Evolutionary conservation across 2,113 vertebrate species (phyloP), one percentile per base, ranked within the genome.

Genomic region (Upupa epops): DNA sequence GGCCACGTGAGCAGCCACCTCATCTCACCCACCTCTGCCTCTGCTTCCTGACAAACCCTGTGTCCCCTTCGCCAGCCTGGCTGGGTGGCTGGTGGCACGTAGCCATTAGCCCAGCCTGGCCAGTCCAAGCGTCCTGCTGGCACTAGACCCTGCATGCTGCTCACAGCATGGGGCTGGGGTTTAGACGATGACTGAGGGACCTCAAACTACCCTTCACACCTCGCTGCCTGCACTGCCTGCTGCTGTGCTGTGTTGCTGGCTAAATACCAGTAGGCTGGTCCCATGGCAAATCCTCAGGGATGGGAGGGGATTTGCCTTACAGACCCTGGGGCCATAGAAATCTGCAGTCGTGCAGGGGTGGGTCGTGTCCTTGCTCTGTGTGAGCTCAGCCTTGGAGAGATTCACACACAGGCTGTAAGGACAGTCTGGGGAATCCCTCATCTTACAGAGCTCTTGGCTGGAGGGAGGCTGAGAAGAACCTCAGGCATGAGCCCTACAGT

Each of bases 351-450:
- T 6, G 51, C 73, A 66, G 52, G 78, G 74, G 13, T 11, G 48
- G 17, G 5, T 37, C 8, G 13, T 5, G 55, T 17, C 1, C 29
- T 36, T 3, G 0, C 0, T 0, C 1, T 8, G 17, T 2, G 49
- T 0, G 0, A 21, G 36, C 34, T 56, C 54, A 63, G 42, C n/a
- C 52, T n/a, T 17, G 40, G 36, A 69, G 73, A 37, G 59, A 18
- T 34, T 60, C 26, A 65, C 40, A 5, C 7, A 1, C 25, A 10
- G 66, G 70, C 0, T 28, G 37, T 15, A 25, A 59, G 21, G 59
- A 37, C 28, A 58, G 54, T n/a, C 76, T 61, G 13, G 7, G 70
- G 45, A 52, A 4, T 26, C 26, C 25, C 45, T 19, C 36, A n/a
- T 21, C 10, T 18, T 58, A 58, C 61, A 7, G 36, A 40, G 42